Evolutionary conservation across 2,888 invertebrate species (phyloP), one percentile per base, ranked within the genome.

Genomic region (Elysia crispata): DNA sequence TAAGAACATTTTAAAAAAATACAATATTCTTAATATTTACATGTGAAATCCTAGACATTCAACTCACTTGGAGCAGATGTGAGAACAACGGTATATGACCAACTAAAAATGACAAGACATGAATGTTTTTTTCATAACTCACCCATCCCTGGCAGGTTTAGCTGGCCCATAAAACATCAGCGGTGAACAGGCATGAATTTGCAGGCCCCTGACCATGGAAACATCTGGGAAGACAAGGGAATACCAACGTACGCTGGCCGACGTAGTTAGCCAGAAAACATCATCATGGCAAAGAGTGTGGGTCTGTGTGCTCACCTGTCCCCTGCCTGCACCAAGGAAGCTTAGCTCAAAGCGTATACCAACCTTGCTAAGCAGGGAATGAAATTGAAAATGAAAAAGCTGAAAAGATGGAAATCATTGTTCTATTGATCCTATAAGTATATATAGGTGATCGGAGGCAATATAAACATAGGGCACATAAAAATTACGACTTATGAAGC

Each of bases 141-240:
- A 90, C 91, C 90, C 89, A 82, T 89, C 88, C 74, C 76, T 78
- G 20, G 88, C 81, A 6, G 87, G 86, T 30, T 81, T 83, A 50
- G 89, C 89, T 23, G 86, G 85, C 15, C 83, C 83, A 74, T 88
- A 86, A 85, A 87, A 90, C 84, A 90, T 89, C n/a, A 91, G 83
- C 0, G 91, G 90, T 80, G 88, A 89, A 33, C 87, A 85, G 11
- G 90, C 86, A 82, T 87, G 88, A 1, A 91, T 73, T n/a, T 82
- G 80, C 15, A 90, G 49, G 50, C 84, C 76, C 31, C 82, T 85
- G n/a, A 90, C 83, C 23, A 83, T 74, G 33, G 80, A 81, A 18
- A 90, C 41, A 8, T 84, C 73, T 11, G 88, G 86, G 76, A 86
- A 82, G 57, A 85, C 83, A 62, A 90, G 84, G 69, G 83, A 83